phyloP scores from a whole-genome alignment of 2,797 vertebrate species.

The Manis crassicaudata region DNA sequence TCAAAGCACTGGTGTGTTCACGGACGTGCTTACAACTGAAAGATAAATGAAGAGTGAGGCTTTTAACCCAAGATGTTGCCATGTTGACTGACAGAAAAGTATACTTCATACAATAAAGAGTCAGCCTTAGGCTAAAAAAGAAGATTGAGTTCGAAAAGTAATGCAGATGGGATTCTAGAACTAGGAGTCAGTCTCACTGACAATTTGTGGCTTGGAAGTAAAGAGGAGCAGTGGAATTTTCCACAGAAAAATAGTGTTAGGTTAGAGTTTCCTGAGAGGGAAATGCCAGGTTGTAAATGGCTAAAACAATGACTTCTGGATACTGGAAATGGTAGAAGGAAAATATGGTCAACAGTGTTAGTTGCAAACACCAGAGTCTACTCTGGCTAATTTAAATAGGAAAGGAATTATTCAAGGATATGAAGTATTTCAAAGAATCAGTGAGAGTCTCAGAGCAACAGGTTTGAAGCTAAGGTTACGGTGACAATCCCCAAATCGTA shows the following conservation, averaged over 20 bases:
- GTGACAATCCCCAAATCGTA: neutral
- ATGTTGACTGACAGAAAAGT: conserved; percentile 65
- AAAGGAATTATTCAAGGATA: conserved; percentile 41
- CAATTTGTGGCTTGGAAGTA: conserved; percentile 44
- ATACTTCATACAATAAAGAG: conserved; percentile 75
- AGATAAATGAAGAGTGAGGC: conserved; percentile 67
- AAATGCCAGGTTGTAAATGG: conserved; percentile 5
- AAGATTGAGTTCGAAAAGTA: conserved; percentile 55
- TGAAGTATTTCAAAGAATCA: conserved; percentile 30
- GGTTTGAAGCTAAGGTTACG: conserved; percentile 8
- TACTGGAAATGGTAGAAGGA: neutral
- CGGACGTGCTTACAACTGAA: conserved; percentile 52
- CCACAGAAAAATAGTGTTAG: conserved; percentile 32
- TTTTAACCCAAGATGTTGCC: conserved; percentile 67
- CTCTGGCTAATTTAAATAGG: conserved; percentile 26
- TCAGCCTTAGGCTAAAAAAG: conserved; percentile 73
- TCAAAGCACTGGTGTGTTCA: conserved; percentile 67
- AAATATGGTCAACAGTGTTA: neutral
- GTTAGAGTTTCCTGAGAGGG: conserved; percentile 53
- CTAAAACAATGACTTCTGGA: conserved; percentile 6
- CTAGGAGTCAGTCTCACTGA: conserved; percentile 58
- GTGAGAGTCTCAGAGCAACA: neutral
- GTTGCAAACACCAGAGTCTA: neutral
- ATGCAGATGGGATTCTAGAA: conserved; percentile 42
- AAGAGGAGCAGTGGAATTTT: conserved; percentile 35